Percentiles rank a stretch among this genome's conserved stretches.
Conservation (phyloP, 2,888 invertebrate species). For the Acronicta psi region DNA sequence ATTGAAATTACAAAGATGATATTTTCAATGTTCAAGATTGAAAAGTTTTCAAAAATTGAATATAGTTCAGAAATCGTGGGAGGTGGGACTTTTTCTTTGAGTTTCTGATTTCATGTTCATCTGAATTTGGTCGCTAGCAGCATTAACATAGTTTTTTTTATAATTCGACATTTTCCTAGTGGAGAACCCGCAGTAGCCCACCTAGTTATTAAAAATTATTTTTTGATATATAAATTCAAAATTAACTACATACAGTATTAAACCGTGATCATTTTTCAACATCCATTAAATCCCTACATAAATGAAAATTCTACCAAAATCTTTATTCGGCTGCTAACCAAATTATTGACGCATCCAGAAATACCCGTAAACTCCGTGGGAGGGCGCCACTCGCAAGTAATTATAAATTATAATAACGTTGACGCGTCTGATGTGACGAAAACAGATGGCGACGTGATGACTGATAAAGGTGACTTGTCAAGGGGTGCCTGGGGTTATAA, state of each 20-base stretch:
- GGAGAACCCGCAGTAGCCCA: no score
- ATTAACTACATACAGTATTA: not conserved
- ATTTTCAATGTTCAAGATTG: no score
- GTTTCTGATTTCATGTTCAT: not conserved
- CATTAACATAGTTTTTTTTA: no score
- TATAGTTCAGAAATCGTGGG: no score
- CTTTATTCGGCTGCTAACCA: constrained; percentile 9
- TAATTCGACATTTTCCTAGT: no score
- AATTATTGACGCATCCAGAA: constrained; percentile 36
- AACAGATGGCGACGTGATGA: constrained; percentile 52
- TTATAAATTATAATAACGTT: constrained; percentile 46
- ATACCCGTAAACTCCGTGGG: constrained; percentile 47
- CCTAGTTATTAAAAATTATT: not conserved
- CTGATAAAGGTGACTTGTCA: constrained; percentile 52
- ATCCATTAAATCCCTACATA: not conserved
- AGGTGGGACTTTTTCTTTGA: not conserved
- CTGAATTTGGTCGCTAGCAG: not conserved
- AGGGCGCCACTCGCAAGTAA: constrained; percentile 43
- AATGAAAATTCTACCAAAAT: constrained; percentile 9
- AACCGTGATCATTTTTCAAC: constrained; percentile 3
- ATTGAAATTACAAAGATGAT: no score
- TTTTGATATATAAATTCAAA: not conserved
- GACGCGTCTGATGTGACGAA: constrained; percentile 40
- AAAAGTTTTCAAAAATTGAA: no score
- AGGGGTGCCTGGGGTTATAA: constrained; percentile 20